These are phyloP conservation scores for Zaprionus kolodkinae DNA, from an alignment of 1,140 invertebrate species.

Conservation along the genomic window DNA sequence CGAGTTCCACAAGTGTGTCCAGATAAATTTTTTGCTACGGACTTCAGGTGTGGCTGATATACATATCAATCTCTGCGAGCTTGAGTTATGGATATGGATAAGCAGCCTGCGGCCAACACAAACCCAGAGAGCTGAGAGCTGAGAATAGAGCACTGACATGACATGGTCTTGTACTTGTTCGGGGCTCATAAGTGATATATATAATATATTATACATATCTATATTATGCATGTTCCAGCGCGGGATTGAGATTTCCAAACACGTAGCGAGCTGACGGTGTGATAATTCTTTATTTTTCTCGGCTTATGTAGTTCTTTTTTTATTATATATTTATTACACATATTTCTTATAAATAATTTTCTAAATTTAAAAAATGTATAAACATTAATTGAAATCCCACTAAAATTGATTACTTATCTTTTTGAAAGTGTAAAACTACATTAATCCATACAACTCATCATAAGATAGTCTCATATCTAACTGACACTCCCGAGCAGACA, in stretches of 20 bases:
- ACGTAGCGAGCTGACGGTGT: slow-evolving; percentile 36
- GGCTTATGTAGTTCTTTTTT: neutral
- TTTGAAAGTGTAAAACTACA: neutral
- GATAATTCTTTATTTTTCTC: slow-evolving; percentile 23
- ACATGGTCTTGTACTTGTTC: neutral
- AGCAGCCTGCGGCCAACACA: slow-evolving; percentile 13
- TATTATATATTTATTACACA: neutral
- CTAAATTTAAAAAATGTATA: neutral
- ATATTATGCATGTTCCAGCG: neutral
- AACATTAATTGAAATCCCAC: neutral
- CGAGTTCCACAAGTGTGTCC: slow-evolving; percentile 26
- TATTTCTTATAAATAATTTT: neutral
- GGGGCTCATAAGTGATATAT: neutral
- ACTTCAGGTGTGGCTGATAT: slow-evolving; percentile 70
- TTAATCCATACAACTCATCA: neutral
- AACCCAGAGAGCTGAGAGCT: neutral
- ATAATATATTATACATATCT: neutral
- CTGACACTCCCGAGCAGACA: slow-evolving; percentile 19
- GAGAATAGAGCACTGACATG: slow-evolving; percentile 26
- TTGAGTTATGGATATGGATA: slow-evolving; percentile 33
- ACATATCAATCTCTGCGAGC: slow-evolving; percentile 66
- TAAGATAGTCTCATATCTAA: neutral
- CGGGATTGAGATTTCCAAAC: slow-evolving; percentile 45
- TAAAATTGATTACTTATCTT: neutral
- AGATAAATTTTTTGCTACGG: slow-evolving; percentile 47